Conservation (phyloP, 2,888 invertebrate genomes). For the Heliconius erato region DNA sequence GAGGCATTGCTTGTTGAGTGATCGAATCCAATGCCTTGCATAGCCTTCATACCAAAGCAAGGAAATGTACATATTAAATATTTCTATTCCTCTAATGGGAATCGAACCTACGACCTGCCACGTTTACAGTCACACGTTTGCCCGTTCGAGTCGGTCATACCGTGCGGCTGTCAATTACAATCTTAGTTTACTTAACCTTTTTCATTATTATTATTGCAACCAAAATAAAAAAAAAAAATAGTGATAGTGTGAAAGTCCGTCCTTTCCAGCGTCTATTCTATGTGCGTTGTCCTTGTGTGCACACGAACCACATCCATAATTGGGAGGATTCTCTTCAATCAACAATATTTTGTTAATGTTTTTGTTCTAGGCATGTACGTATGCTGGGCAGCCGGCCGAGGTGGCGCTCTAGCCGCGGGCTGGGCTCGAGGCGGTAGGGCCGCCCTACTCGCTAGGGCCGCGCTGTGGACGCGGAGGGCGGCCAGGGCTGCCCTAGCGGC, state of each 20-base stretch:
- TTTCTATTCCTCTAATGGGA: not conserved
- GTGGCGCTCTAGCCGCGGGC: constrained; percentile 91
- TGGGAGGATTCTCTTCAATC: too few relatives aligned
- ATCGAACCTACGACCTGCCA: not conserved
- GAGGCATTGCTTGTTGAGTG: too few relatives aligned
- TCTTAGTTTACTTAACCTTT: too few relatives aligned
- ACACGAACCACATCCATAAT: too few relatives aligned
- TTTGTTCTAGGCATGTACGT: constrained; percentile 91
- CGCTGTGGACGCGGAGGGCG: constrained; percentile 91
- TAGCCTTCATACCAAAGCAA: not conserved
- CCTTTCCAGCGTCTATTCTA: too few relatives aligned
- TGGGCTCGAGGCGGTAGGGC: constrained; percentile 96
- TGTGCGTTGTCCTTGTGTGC: too few relatives aligned
- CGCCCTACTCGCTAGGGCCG: constrained; percentile 89
- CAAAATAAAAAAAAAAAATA: too few relatives aligned
- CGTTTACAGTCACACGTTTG: too few relatives aligned
- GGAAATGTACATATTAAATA: not conserved
- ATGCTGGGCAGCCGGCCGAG: constrained; percentile 96
- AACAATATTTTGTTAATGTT: not conserved
- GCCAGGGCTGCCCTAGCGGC: constrained; percentile 92
- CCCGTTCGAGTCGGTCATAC: too few relatives aligned
- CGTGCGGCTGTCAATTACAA: too few relatives aligned
- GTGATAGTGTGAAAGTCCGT: too few relatives aligned
- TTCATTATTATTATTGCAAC: too few relatives aligned
- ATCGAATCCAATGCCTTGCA: not conserved